These are phyloP conservation scores for Rhynchopsitta pachyrhyncha DNA, from an alignment of 2,113 vertebrate species.

Conservation along the genomic window DNA sequence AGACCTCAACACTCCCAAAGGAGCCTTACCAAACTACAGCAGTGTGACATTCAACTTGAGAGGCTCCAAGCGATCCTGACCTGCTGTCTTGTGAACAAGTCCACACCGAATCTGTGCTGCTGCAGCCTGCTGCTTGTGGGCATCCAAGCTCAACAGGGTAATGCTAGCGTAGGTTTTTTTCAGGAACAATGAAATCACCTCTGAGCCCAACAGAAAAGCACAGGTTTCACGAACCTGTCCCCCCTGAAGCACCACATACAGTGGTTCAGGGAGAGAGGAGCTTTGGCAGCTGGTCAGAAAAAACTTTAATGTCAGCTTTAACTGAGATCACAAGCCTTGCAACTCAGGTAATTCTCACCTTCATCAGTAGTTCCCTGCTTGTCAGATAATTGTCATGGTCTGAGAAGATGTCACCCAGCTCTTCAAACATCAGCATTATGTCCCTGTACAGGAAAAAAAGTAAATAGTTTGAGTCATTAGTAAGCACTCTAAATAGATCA, in stretches of 20 bases:
- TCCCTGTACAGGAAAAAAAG: conserved; percentile 76
- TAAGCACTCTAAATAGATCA: not conserved
- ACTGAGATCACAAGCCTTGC: not conserved
- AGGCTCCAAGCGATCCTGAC: not conserved
- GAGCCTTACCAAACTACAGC: not conserved
- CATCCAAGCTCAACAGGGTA: not conserved
- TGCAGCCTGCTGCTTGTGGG: not conserved
- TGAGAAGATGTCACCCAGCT: conserved; percentile 94
- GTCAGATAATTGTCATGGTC: conserved; percentile 94
- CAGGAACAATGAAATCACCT: not conserved
- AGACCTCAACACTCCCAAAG: not conserved
- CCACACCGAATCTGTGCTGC: not conserved
- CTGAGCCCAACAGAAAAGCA: not conserved
- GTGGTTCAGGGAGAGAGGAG: not conserved
- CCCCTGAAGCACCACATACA: not conserved
- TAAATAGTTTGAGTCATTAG: not conserved
- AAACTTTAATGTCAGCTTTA: not conserved
- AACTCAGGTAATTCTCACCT: conserved; percentile 75
- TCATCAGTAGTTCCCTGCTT: conserved; percentile 93
- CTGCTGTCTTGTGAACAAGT: not conserved
- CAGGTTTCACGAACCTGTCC: not conserved
- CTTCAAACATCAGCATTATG: conserved; percentile 88
- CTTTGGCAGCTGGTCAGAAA: not conserved
- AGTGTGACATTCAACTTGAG: not conserved
- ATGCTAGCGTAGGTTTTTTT: not conserved